A percentile compares a stretch with the other conserved stretches of the same genome.
Conservation (phyloP, 2,113 vertebrate species). For the Fulica atra region DNA sequence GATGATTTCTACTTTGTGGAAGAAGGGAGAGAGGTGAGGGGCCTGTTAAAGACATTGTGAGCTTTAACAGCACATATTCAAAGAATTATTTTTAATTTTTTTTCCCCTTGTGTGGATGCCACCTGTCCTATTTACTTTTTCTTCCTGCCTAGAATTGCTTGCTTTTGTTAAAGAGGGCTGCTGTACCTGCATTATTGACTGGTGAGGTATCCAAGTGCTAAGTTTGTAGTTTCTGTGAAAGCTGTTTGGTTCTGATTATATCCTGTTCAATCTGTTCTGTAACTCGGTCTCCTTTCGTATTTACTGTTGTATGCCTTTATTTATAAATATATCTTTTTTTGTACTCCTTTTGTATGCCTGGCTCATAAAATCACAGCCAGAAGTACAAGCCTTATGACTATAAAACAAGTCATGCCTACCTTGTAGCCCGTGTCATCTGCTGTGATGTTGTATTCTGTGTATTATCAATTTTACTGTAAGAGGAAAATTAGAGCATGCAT, state of each 20-base stretch:
- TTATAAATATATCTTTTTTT: constrained; percentile 20
- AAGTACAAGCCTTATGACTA: constrained; percentile 35
- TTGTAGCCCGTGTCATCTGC: constrained; percentile 54
- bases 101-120: neutral
- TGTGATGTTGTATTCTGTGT: constrained; percentile 50
- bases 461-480: constrained; percentile 72
- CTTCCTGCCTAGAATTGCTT: constrained; percentile 29
- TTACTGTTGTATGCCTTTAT: constrained; percentile 37
- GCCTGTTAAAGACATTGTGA: constrained; percentile 13
- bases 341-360: constrained; percentile 20
- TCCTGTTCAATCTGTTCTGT: constrained; percentile 26
- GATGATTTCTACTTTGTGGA: constrained; percentile 46
- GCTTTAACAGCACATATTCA: constrained; percentile 21
- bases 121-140: constrained; percentile 17
- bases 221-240: constrained; percentile 53
- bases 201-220: constrained; percentile 40
- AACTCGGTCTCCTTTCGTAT: constrained; percentile 27
- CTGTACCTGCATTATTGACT: constrained; percentile 29
- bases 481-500: constrained; percentile 69
- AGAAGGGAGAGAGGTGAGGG: neutral
- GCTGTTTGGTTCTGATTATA: constrained; percentile 51
- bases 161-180: constrained; percentile 53
- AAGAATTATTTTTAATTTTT: neutral
- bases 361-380: constrained; percentile 52
- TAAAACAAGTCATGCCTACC: constrained; percentile 57